Base-by-base conservation (phyloP, 2,888 invertebrate genomes). In the Lordiphosa fenestrarum region DNA sequence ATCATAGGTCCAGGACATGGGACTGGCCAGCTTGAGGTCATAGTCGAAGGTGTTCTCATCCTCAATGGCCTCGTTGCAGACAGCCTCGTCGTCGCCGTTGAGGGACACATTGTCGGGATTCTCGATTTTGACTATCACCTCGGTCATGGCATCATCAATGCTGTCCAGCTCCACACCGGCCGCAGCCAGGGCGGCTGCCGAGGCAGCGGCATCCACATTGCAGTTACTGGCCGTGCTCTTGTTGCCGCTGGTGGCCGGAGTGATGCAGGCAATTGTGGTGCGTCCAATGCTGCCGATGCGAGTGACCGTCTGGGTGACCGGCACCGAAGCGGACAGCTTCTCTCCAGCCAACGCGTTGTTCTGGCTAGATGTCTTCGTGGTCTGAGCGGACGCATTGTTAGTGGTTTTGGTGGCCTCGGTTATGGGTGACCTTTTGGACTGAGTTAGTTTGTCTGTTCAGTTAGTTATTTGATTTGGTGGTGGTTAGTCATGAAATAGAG, bases 1-100 rank as follows among this genome's bases (percentile, higher is more conserved):
- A 70, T 89, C 89, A 46, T 88, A 88, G 10, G 88, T 89, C 89
- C 89, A 89, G 12, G 89, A 89, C 71, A 89, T 69, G 2, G 89
- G 90, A 58, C 89, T 90, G 30, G 89, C 89, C 51, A 89, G 63
- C 63, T 89, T 90, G 30, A 89, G 64, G 72, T 90, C 89, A 60
- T 89, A 90, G 61, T 88, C 89, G 42, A 84, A 88, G 19, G 67
- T 85, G 53, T 67, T 87, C 39, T 77, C 80, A 40, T 84, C 87
- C 2, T 77, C 85, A 15, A 85, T 82, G 0, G 81, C 86, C 56
- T 83, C 84, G 49, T 80, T 80, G 67, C 80, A 80, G 48, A 80
- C 84, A 58, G 81, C 76, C 52, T 85, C 86, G 9, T 85, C 86
- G 9, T 87, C 87, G 5, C 85, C 87, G 35, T 84, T 81, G 21